phyloP scores from a whole-genome alignment of 2,113 vertebrate species.

The Takifugu flavidus region DNA sequence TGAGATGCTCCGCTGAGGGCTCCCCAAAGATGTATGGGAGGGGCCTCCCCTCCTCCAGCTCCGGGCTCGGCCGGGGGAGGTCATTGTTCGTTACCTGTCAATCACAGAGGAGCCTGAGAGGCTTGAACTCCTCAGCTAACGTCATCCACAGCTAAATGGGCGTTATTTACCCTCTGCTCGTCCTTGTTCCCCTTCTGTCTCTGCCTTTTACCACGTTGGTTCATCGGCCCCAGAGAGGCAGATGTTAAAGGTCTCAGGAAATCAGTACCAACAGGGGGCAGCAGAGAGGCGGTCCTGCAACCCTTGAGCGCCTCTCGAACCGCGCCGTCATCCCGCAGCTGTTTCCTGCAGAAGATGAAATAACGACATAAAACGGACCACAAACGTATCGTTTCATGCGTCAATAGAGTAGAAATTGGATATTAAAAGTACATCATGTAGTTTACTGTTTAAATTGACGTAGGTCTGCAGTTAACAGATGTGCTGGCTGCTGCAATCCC shows the following conservation, averaged over 20 bases:
- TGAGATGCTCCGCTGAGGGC: slow-evolving; percentile 28
- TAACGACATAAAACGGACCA: no score
- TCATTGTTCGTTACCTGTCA: slow-evolving; percentile 12
- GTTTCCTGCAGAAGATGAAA: slow-evolving; percentile 10
- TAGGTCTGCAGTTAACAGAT: no score
- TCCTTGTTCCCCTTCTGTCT: neutral
- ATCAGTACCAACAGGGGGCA: slow-evolving; percentile 52
- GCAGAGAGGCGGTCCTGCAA: slow-evolving; percentile 25
- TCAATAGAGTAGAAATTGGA: no score
- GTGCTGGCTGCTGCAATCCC: no score
- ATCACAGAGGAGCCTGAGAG: neutral
- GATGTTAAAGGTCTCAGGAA: slow-evolving; percentile 37
- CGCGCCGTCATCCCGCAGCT: neutral
- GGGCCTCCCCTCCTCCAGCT: slow-evolving; percentile 41
- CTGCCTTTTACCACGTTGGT: neutral
- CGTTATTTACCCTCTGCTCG: neutral
- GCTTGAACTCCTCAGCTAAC: no score
- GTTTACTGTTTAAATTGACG: no score
- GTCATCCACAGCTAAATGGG: no score
- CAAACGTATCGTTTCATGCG: no score
- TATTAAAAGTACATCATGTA: no score
- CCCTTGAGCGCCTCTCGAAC: slow-evolving; percentile 9
- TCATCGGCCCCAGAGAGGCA: slow-evolving; percentile 5
- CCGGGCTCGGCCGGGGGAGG: slow-evolving; percentile 1
- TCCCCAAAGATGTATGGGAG: slow-evolving; percentile 51